Evolutionary conservation across 2,113 vertebrate species (phyloP), one percentile per base, ranked within the genome.

Genomic region (Phoenicopterus ruber): DNA sequence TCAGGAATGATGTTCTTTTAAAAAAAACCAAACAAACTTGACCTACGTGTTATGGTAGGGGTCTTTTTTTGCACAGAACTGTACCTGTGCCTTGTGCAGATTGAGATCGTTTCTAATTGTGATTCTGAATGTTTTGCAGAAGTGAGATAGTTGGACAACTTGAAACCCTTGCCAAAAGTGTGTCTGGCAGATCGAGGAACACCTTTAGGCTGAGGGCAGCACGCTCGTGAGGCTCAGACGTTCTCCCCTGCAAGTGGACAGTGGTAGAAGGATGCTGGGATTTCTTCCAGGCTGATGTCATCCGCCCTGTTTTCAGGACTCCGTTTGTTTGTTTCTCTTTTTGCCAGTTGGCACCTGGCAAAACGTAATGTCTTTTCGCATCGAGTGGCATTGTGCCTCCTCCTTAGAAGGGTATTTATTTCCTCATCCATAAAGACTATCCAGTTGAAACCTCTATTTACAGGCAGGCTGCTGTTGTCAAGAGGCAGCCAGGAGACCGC

Each of bases 41-140:
- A 57, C n/a, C 24, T 71, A 3, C 0, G 0, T 32, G 15, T 88
- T 89, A 46, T 0, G 6, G 29, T 65, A 81, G 18, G 7, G 24
- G 40, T 58, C 14, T 47, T 40, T 13, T 46, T 77, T 46, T 65
- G 24, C 13, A 40, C 49, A 49, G 62, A 61, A 63, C 40, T 58
- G 9, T 22, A 38, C 24, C 36, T 25, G 18, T 36, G 8, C 58
- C 69, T 65, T 77, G 22, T 76, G 80, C 38, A 65, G 47, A 2
- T 29, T 5, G 17, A 44, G 31, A 3, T 73, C 38, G 47, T 79
- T 91, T 87, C 74, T 66, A 42, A 26, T 13, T 1, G 3, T 38
- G 44, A 52, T 92, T 86, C 62, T 42, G 71, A 82, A 66, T 13
- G 0, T 54, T 79, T 49, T 93, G 44, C 57, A 84, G 77, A 71